phyloP scores from a whole-genome alignment of 2,113 vertebrate genomes.

The Rhinopomastus cyanomelas region DNA sequence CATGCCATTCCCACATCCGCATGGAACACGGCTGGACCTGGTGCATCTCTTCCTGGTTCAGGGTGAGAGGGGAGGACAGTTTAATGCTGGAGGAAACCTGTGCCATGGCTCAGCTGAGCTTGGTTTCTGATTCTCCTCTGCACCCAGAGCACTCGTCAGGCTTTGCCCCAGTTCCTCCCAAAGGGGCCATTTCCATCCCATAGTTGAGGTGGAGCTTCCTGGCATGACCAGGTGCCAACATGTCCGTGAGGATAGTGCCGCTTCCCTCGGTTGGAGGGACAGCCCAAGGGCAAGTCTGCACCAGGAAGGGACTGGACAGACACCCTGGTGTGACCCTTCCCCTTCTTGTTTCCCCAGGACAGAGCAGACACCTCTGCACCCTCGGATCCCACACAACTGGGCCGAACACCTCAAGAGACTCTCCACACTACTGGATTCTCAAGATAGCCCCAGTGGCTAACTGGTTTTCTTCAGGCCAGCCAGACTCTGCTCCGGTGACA shows the following conservation, averaged over 20 bases:
- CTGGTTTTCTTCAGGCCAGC: conserved; percentile 60
- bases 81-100: background rate
- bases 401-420: background rate
- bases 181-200: background rate
- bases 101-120: accelerated
- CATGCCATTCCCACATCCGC: background rate
- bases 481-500: conserved; percentile 73
- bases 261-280: background rate
- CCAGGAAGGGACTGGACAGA: background rate
- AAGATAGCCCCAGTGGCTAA: background rate
- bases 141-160: background rate
- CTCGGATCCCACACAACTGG: background rate
- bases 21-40: background rate
- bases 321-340: background rate
- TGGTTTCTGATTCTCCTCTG: background rate
- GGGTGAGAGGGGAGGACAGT: background rate
- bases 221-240: background rate
- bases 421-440: background rate
- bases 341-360: background rate
- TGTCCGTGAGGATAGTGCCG: background rate
- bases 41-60: background rate
- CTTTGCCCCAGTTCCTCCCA: background rate
- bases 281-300: background rate
- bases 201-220: background rate
- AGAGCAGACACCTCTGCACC: background rate